Base-by-base conservation (phyloP, 2,113 vertebrate species). In the Henicopernis longicauda region DNA sequence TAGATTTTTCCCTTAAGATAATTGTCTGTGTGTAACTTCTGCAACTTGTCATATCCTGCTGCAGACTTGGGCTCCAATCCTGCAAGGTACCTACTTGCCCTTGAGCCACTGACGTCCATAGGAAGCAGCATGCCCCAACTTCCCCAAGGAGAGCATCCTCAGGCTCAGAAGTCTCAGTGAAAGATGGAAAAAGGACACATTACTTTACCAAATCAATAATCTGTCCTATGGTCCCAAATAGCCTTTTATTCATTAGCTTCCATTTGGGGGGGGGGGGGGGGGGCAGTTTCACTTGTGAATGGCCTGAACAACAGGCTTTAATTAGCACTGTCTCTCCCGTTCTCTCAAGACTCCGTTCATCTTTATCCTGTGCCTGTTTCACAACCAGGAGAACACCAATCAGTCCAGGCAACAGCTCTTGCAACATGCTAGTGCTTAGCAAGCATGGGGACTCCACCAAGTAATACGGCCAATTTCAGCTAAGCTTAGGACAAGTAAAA, bases 31-130 rank as follows among this genome's bases (percentile, higher is more conserved):
- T 25, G 3, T 10, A 89, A 54, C 54, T 86, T 59, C 73, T 84
- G 67, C 78, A 85, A n/a, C 78, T 45, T 40, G 36, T 84, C 90
- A 70, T 20, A 49, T 13, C 42, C 65, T 49, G 2, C 59, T 45
- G 69, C 67, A 78, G 42, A 61, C 42, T 4, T 2, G 8, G 55
- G 36, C 76, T 78, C 45, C 55, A 78, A 16, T 21, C 57, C 61
- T n/a, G 49, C 36, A 25, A 61, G 47, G 62, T 34, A 74, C 26
- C 47, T 4, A 2, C 0, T 10, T 52, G 31, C 40, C 47, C 54
- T 16, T 32, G 8, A 8, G 54, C 45, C 44, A 7, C 20, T 12
- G 38, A 23, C 18, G 44, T 5, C 42, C 2, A 0, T 5, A 25
- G 25, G 44, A 36, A 83, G 47, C 63, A 54, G 40, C 15, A 16